Conservation (phyloP, 2,113 vertebrate species). For the Mola mola region DNA sequence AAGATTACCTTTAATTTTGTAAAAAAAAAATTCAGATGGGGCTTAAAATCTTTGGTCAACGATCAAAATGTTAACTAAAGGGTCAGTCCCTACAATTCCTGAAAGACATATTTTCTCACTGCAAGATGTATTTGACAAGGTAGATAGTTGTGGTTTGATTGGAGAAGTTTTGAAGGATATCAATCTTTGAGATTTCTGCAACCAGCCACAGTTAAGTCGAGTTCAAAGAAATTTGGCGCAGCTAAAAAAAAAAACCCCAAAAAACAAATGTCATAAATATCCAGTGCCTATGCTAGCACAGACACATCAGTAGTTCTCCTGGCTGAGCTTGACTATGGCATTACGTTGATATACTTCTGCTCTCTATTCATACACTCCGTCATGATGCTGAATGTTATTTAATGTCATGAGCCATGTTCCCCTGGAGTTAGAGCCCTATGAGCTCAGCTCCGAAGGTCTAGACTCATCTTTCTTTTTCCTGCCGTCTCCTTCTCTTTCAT, state of each 20-base stretch:
- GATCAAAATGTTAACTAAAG: too few relatives aligned
- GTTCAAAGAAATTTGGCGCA: not conserved
- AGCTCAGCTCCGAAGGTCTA: slow-evolving; percentile 44
- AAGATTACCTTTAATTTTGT: slow-evolving; percentile 49
- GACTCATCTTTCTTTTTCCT: slow-evolving; percentile 55
- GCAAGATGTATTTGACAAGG: not conserved
- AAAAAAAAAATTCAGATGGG: not conserved
- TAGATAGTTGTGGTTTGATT: too few relatives aligned
- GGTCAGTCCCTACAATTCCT: not conserved
- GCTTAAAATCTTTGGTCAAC: not conserved
- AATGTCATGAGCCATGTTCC: slow-evolving; percentile 62
- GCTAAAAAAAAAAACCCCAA: not conserved
- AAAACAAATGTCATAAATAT: not conserved
- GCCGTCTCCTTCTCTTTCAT: slow-evolving; percentile 39
- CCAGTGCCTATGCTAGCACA: slow-evolving; percentile 5
- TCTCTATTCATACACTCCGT: slow-evolving; percentile 57
- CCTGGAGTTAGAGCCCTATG: slow-evolving; percentile 51
- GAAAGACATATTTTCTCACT: too few relatives aligned
- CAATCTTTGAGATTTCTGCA: too few relatives aligned
- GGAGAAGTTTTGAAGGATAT: too few relatives aligned
- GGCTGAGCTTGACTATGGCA: slow-evolving; percentile 51
- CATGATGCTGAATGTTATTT: slow-evolving; percentile 61
- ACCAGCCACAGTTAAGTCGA: too few relatives aligned
- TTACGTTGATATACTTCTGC: slow-evolving; percentile 56
- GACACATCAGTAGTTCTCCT: slow-evolving; percentile 19